Base-by-base conservation (phyloP, 2,888 invertebrate species). In the Morpho helenor region DNA sequence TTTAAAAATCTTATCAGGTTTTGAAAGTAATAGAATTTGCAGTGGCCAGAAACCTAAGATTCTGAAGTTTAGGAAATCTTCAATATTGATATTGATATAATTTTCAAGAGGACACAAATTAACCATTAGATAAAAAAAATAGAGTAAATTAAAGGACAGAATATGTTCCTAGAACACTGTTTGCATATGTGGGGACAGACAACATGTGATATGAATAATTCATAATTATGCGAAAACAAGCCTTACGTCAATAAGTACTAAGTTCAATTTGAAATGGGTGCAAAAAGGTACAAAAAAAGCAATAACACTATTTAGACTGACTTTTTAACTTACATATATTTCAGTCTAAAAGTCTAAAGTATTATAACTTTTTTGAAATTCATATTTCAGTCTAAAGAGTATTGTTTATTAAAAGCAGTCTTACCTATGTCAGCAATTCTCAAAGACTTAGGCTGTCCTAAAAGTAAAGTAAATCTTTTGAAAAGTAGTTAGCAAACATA, bases 401-500 rank as follows among this genome's bases (percentile, higher is more conserved):
- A 43, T n/a, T 9, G 6, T 23, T 9, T 23, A 9, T 44, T 39
- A 41, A 40, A 42, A 49, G 1, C 5, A 31, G 5, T 5, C 8
- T 68, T 60, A 85, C 85, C 84, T 78, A 62, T 76, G 49, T 82
- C 83, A 31, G 81, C 76, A 59, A 75, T 73, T 60, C 79, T 77
- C 53, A 69, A 60, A 39, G 5, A 31, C 31, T 31, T 0, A 31
- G 63, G 65, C 10, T 69, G 69, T 22, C 73, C 77, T 77, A 59
- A 53, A 74, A 71, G 8, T 58, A 56, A 56, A 63, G 49, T 53
- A 39, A 10, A 52, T 39, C 8, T 31, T 42, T 49, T 42, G 54
- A 57, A 49, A 52, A 49, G 46, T 55, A 50, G 9, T 42, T 44
- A 0, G 31, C 31, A 3, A 31, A 31, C 31, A 31, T 31, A 31